phyloP scores from a whole-genome alignment of 2,888 invertebrate species.

The Ormyrus nitidulus region DNA sequence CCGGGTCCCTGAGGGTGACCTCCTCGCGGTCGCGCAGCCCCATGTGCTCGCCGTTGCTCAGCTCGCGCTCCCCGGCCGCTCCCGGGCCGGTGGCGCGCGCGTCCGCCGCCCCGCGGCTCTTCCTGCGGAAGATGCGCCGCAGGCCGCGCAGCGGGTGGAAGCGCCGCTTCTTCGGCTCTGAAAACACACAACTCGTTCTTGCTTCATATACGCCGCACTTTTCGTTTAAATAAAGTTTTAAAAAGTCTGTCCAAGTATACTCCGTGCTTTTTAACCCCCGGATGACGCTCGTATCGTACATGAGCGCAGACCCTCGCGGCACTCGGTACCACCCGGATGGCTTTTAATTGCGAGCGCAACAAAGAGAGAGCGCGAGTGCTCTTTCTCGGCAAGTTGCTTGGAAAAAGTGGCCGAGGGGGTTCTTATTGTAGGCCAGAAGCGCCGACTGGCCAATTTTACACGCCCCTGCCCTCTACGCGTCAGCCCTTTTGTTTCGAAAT shows the following conservation, averaged over 20 bases:
- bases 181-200: constrained; percentile 22
- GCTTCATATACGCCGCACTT: too few relatives aligned
- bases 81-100: constrained; percentile 80
- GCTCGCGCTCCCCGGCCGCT: constrained; percentile 70
- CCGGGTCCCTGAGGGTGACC: constrained; percentile 77
- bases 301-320: neutral
- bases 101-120: constrained; percentile 76
- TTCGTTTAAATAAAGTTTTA: too few relatives aligned
- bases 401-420: too few relatives aligned
- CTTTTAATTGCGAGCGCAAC: constrained; percentile 59
- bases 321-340: constrained; percentile 61
- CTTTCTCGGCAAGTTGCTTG: neutral
- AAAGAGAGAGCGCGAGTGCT: constrained; percentile 26
- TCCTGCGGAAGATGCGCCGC: constrained; percentile 84
- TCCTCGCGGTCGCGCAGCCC: constrained; percentile 72
- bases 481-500: too few relatives aligned
- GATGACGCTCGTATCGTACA: neutral
- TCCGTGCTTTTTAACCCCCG: too few relatives aligned
- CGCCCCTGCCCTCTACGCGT: too few relatives aligned
- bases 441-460: too few relatives aligned
- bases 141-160: constrained; percentile 81
- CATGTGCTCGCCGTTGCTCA: constrained; percentile 21
- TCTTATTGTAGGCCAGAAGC: too few relatives aligned
- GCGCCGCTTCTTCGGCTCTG: constrained; percentile 79
- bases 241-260: too few relatives aligned